Evolutionary conservation across 2,797 vertebrate species (phyloP).

Genomic region (Lutjanus campechanus): DNA sequence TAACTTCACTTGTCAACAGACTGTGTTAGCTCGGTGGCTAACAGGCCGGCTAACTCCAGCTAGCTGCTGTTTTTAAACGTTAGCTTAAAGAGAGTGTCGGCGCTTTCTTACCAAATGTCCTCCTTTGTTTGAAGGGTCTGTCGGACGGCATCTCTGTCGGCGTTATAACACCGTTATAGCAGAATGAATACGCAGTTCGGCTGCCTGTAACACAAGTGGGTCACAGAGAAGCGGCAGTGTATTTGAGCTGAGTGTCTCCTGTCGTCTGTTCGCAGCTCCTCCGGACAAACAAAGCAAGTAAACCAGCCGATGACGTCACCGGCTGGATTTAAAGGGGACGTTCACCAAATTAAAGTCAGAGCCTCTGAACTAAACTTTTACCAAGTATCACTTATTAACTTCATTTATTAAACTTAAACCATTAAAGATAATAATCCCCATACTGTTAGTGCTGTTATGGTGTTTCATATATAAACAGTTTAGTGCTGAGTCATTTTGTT

Average conservation of each 20-base stretch:
- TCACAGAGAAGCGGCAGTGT: fast-evolving
- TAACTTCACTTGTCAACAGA: slow-evolving; percentile 24
- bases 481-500: not conserved
- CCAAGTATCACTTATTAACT: not conserved
- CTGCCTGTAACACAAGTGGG: not conserved
- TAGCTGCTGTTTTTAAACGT: slow-evolving; percentile 3
- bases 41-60: slow-evolving; percentile 46
- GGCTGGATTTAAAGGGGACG: slow-evolving; percentile 72
- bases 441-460: fast-evolving
- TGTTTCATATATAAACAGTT: too few species aligned
- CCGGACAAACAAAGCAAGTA: slow-evolving; percentile 73
- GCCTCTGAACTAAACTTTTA: not conserved
- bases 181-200: not conserved
- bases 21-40: slow-evolving; percentile 27
- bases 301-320: slow-evolving; percentile 79
- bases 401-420: too few species aligned
- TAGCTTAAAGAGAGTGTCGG: not conserved
- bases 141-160: slow-evolving; percentile 91
- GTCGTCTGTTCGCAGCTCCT: slow-evolving; percentile 46
- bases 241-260: not conserved
- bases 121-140: slow-evolving; percentile 95
- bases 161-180: slow-evolving; percentile 1
- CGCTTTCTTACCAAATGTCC: slow-evolving; percentile 91
- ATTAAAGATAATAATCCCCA: not conserved
- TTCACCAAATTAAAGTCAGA: not conserved